Base-by-base conservation (phyloP, 2,113 vertebrate genomes). In the Tympanuchus pallidicinctus region DNA sequence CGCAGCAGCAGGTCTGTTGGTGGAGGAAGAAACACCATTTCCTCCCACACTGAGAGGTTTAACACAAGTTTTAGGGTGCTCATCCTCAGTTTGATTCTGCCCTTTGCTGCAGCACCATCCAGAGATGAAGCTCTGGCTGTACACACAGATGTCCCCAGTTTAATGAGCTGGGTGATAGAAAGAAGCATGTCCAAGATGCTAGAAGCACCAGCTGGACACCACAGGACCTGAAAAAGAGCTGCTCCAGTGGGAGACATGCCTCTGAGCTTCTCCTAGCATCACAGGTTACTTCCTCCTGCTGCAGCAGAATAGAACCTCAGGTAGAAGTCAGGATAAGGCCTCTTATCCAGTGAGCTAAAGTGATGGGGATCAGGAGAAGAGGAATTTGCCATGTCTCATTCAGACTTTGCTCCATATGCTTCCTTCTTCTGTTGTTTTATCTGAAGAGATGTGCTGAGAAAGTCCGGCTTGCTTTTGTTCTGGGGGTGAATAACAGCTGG, bases 401-500 rank as follows among this genome's bases (percentile, higher is more conserved):
- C 59, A 94, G 61, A 7, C 22, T 64, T 81, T 38, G 11, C 60
- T 72, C 45, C n/a, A 5, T 25, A 10, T 2, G 0, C 34, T 61
- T 70, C 56, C 69, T 86, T 92, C 2, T 0, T 45, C 88, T 74
- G 75, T 17, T 13, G 1, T 61, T 88, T 92, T 96, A 96, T 94
- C 96, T 95, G 81, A 94, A 86, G 92, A 78, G 92, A 94, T 76
- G 60, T 80, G 74, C 75, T 1, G 2, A 87, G 91, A 86, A 84
- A 1, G 0, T 79, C 42, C 40, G 9, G 65, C 70, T 87, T 5
- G 0, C 88, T 85, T 96, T 96, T 92, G 78, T 96, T 94, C 91
- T 89, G 88, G 91, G 82, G 45, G 90, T 92, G 89, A 96, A 43
- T 88, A 96, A 93, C 92, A 97, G 93, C 95, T 95, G 92, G 92